Conservation (phyloP, 2,113 vertebrate genomes). For the Gasterosteus aculeatus region DNA sequence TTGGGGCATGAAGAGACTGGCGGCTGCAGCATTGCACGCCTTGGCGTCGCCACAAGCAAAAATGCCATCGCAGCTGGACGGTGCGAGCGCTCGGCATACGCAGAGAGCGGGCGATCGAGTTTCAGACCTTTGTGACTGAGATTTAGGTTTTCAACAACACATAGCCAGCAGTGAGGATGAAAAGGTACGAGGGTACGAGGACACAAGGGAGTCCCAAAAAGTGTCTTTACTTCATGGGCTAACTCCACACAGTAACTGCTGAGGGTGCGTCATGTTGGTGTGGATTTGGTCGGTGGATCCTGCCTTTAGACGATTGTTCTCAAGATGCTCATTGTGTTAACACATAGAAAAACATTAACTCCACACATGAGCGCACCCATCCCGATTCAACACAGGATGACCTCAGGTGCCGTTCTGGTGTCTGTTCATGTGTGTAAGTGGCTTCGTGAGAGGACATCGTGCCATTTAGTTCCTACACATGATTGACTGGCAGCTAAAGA, state of each 20-base stretch:
- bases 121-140: not conserved
- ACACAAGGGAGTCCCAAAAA: conserved; percentile 1
- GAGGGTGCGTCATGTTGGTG: conserved; percentile 31
- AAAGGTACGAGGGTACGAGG: not conserved
- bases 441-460: conserved; percentile 29
- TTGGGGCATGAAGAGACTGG: conserved; percentile 61
- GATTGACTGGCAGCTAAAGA: conserved; percentile 41
- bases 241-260: conserved; percentile 32
- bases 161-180: not conserved
- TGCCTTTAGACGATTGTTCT: conserved; percentile 26
- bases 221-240: conserved; percentile 5
- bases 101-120: conserved; percentile 4
- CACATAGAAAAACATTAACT: not conserved
- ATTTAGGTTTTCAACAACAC: not conserved
- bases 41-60: conserved; percentile 34
- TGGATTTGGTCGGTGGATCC: conserved; percentile 29
- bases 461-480: conserved; percentile 51
- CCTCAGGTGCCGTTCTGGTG: conserved; percentile 33
- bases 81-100: conserved; percentile 7
- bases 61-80: conserved; percentile 10
- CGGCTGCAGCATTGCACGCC: conserved; percentile 62
- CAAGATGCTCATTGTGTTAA: conserved; percentile 4
- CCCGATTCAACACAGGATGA: conserved; percentile 31
- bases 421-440: conserved; percentile 32
- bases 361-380: conserved; percentile 27